Base-by-base conservation (phyloP, 2,113 vertebrate genomes). In the Tringa solitaria region DNA sequence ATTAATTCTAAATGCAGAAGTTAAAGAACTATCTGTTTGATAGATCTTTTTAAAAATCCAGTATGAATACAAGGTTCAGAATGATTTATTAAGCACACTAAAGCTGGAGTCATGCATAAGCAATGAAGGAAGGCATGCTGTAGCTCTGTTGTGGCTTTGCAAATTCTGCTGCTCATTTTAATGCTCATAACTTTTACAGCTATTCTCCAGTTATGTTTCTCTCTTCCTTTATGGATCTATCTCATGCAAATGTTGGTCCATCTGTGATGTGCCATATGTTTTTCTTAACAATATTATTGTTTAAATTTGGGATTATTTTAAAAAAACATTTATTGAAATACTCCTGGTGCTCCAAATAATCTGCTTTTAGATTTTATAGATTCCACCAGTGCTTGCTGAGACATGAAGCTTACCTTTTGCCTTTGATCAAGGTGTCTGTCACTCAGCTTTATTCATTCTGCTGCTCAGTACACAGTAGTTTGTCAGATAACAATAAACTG, bases 1-100 rank as follows among this genome's bases (percentile, higher is more conserved):
- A 89, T 78, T 70, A 63, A 61, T 91, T 95, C 51, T 51, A 78
- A 94, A 60, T 68, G 37, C 41, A 74, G 32, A 85, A 57, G 30
- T 81, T 94, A 94, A 75, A 82, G 79, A 94, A 64, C 45, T 87
- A 56, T 68, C 61, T 82, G 26, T 74, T 84, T 94, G 91, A 91
- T 69, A 79, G 32, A 93, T 94, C 80, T 65, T 89, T 89, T 45
- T 2, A 15, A 89, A 91, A 96, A 79, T 64, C 65, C 63, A 41
- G 21, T 48, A 28, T 75, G 93, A 91, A 65, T 76, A 65, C 57
- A 79, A 85, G 33, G 28, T 72, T 94, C 61, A 73, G 61, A 87
- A 83, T 85, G 65, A 95, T 94, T 94, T 93, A 87, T 95, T 94
- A 87, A 87, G 70, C 63, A 65, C 50, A 41, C 11, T 79, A 45